Conservation (phyloP, 2,888 invertebrate genomes). For the Drosophila eohydei region DNA sequence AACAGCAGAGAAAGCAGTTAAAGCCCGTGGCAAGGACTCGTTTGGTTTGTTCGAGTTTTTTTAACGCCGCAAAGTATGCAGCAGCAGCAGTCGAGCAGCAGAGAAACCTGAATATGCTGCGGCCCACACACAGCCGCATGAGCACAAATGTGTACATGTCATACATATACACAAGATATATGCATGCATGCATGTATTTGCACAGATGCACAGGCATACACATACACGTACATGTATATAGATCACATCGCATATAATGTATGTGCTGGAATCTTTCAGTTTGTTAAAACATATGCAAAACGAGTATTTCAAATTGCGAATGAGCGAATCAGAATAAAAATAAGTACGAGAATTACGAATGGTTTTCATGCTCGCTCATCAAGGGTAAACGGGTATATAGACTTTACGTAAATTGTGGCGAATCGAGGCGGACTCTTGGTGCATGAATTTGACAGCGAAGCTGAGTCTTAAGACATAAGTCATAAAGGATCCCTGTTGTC, state of each 20-base stretch:
- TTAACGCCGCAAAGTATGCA: constrained; percentile 45
- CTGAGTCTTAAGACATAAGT: too few species aligned
- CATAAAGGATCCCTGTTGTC: too few species aligned
- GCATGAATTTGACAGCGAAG: too few species aligned
- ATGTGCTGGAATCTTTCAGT: constrained; percentile 20
- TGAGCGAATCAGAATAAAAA: constrained; percentile 41
- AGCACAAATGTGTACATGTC: neutral
- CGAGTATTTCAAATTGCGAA: constrained; percentile 44
- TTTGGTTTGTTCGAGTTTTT: constrained; percentile 1
- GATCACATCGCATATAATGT: constrained; percentile 13
- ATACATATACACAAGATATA: neutral
- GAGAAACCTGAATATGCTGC: constrained; percentile 12
- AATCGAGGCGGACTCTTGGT: too few species aligned
- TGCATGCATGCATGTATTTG: neutral
- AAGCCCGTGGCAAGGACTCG: constrained; percentile 11
- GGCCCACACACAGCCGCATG: neutral
- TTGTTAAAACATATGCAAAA: constrained; percentile 57
- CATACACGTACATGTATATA: neutral
- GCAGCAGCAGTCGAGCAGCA: constrained; percentile 37
- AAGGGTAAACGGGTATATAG: neutral
- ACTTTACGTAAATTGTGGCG: neutral
- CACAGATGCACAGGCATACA: neutral
- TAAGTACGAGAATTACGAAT: constrained; percentile 28
- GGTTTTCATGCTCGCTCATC: constrained; percentile 1
- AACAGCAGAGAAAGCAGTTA: neutral